phyloP scores from a whole-genome alignment of 2,113 vertebrate species.

The Siniperca chuatsi region DNA sequence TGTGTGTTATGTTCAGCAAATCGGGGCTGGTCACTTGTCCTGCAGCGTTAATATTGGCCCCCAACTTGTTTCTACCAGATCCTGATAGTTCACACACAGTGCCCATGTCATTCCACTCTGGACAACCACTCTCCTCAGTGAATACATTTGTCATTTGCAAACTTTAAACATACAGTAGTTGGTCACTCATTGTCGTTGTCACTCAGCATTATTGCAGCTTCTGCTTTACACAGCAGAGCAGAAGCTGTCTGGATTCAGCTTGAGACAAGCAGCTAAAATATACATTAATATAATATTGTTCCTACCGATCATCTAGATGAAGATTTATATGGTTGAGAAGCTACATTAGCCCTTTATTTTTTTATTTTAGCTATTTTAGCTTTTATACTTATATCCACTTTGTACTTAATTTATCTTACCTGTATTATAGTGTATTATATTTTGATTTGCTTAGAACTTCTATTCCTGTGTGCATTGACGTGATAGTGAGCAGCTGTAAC shows the following conservation, averaged over 20 bases:
- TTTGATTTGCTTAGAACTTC: no score
- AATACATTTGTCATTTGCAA: neutral
- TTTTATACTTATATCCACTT: no score
- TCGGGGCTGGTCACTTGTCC: neutral
- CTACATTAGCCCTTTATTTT: neutral
- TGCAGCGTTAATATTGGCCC: neutral
- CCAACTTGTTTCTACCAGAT: no score
- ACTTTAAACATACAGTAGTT: neutral
- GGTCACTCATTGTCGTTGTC: no score
- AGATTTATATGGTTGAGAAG: neutral
- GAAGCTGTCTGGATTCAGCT: neutral
- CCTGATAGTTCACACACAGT: neutral
- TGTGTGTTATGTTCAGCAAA: slow-evolving; percentile 5
- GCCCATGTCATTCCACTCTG: neutral
- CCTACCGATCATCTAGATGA: neutral
- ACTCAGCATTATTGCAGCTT: neutral
- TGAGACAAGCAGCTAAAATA: neutral
- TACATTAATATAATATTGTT: neutral
- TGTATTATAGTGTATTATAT: no score
- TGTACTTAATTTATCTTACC: no score
- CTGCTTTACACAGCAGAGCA: neutral
- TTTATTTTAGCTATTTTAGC: no score
- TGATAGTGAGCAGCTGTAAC: no score
- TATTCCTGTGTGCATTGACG: no score
- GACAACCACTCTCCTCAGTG: neutral